Base-by-base conservation (phyloP, 2,888 invertebrate species). In the Copidosoma aretas region DNA sequence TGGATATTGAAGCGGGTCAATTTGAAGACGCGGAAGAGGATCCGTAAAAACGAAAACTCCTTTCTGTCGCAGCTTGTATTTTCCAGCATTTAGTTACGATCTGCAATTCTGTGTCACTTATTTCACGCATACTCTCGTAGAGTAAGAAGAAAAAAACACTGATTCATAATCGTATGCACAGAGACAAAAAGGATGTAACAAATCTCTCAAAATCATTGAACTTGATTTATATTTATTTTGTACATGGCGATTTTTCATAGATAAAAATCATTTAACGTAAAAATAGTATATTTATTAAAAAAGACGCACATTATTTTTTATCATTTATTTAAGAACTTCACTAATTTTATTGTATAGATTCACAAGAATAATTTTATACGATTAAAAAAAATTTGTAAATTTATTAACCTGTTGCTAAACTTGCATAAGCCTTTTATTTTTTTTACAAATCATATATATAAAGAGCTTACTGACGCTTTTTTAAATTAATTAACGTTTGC, bases 21-120 rank as follows among this genome's bases (percentile, higher is more conserved):
- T 88, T 88, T 77, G 88, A 88, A 81, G 88, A 88, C 79, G 88
- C 88, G 41, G 88, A 88, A 77, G 87, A 85, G 80, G 81, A 82
- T 76, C 82, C 80, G 66, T 83, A 81, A 80, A 76, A 49, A n/a
- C 43, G 58, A 60, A 53, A n/a, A 56, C 61, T 64, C 3, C 2
- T 51, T 71, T 65, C 69, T 61, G 70, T 68, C 25, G 69, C 76
- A 76, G 68, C 75, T 74, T 70, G 72, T 74, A 75, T 73, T 74
- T 70, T 67, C 64, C 67, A 76, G 78, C 78, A 80, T 82, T 81
- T 82, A 80, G 80, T 81, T 78, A 76, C 76, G 75, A 74, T 76
- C 22, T 52, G 74, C 76, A 75, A 76, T 76, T 69, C 63, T 64
- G 70, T 69, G 66, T 76, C 75, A 76, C 72, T 73, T 72, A 73